Conservation (phyloP, 2,797 vertebrate species). For the Enteromius thamalakanensis region DNA sequence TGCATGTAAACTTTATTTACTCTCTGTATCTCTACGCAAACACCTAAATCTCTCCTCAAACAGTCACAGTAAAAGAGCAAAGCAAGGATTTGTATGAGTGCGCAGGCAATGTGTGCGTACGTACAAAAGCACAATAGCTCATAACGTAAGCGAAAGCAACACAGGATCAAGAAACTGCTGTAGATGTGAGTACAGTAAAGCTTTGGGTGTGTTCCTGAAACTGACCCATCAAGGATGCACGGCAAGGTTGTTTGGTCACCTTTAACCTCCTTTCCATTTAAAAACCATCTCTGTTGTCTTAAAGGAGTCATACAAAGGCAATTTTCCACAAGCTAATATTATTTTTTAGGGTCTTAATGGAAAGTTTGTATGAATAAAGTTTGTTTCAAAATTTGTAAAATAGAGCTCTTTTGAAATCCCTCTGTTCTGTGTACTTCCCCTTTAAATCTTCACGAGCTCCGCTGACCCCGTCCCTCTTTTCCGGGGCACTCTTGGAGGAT, state of each 20-base stretch:
- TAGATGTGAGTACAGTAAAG: slow-evolving; percentile 30
- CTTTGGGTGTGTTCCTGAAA: slow-evolving; percentile 48
- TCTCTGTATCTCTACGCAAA: slow-evolving; percentile 39
- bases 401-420: too few species aligned
- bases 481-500: too few species aligned
- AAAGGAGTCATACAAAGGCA: too few species aligned
- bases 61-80: slow-evolving; percentile 39
- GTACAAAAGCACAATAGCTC: slow-evolving; percentile 16
- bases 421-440: too few species aligned
- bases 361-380: too few species aligned
- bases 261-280: slow-evolving; percentile 62
- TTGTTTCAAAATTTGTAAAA: too few species aligned
- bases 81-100: slow-evolving; percentile 32
- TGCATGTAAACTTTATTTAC: slow-evolving; percentile 24
- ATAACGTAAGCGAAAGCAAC: slow-evolving; percentile 32
- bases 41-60: slow-evolving; percentile 46
- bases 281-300: not conserved
- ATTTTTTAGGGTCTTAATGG: too few species aligned
- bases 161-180: not conserved
- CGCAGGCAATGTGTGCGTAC: slow-evolving; percentile 6
- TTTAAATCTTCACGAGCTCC: too few species aligned
- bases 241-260: slow-evolving; percentile 54
- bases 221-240: slow-evolving; percentile 54
- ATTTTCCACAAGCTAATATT: too few species aligned
- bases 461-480: too few species aligned